phyloP scores from a whole-genome alignment of 64 coral and sea anemone genomes.

The Dendrophyllia cribrosa region DNA sequence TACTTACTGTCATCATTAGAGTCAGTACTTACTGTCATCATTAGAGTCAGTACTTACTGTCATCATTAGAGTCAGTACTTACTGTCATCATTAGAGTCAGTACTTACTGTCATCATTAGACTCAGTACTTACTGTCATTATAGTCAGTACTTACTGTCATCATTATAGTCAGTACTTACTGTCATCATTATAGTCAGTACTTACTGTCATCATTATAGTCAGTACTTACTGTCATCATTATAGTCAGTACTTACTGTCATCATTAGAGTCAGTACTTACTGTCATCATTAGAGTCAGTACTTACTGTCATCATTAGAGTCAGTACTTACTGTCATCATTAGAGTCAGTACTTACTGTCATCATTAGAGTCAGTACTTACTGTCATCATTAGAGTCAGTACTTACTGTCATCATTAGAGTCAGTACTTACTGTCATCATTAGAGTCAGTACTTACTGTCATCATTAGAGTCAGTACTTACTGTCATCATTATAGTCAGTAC shows the following conservation, averaged over 20 bases:
- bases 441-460: conserved; percentile 24
- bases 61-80: conserved; percentile 20
- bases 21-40: conserved; percentile 20
- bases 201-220: conserved; percentile 12
- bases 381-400: conserved; percentile 12
- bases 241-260: background rate
- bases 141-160: background rate
- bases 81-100: conserved; percentile 18
- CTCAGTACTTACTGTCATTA: no score
- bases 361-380: conserved; percentile 28
- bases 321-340: background rate
- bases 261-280: conserved; percentile 28
- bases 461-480: conserved; percentile 28
- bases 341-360: conserved; percentile 24
- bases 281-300: conserved; percentile 12
- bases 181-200: conserved; percentile 6
- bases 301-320: conserved; percentile 16
- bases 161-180: conserved; percentile 24
- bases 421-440: background rate
- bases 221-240: no score
- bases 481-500: conserved; percentile 11
- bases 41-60: conserved; percentile 20
- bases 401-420: conserved; percentile 16
- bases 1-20: background rate
- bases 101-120: background rate